Evolutionary conservation across 1,140 invertebrate species (phyloP), one percentile per base, ranked within the genome.

Genomic region (Drosophila subpulchrella): DNA sequence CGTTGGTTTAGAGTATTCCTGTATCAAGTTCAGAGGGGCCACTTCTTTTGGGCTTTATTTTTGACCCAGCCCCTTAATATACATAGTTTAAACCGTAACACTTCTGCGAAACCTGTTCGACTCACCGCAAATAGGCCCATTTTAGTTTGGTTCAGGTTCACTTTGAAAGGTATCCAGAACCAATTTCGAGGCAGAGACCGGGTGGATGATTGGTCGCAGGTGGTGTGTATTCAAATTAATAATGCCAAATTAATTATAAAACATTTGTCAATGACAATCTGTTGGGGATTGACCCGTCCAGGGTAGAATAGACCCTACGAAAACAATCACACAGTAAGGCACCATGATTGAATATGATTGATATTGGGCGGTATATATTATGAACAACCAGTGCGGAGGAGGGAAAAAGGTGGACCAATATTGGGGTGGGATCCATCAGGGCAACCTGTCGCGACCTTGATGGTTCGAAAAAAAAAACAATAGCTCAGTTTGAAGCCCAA

Each of bases 301-400:
- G n/a, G 30, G n/a, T 2, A 6, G 59, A 47, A 50, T 47, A 65
- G 34, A 59, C 42, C 42, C 6, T 15, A 11, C 39, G 11, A 44
- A 44, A 44, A 20, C 42, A 44, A 10, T n/a, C 54, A 53, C 36
- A 67, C 27, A 4, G 6, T 32, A 10, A 15, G 50, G 17, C 56
- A 41, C 50, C 63, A 86, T 85, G 82, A 88, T 85, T 81, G 82
- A 85, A 85, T 86, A 85, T 85, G 82, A 85, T 85, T 82, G 82
- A 85, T 85, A 72, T 88, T 61, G 56, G 60, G 70, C 41, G 61
- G 78, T 51, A 85, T 85, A 75, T 82, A 85, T 88, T 88, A 82
- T 88, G 78, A 82, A 78, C 53, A 75, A 36, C 17, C 47, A 42
- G 17, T 27, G 46, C 15, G 44, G n/a, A 27, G 63, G 10, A 47